A percentile compares a stretch with the other conserved stretches of the same genome.
These are phyloP conservation scores for Hydrochoerus hydrochaeris DNA, from an alignment of 2,113 vertebrate genomes.

Conservation along the genomic window DNA sequence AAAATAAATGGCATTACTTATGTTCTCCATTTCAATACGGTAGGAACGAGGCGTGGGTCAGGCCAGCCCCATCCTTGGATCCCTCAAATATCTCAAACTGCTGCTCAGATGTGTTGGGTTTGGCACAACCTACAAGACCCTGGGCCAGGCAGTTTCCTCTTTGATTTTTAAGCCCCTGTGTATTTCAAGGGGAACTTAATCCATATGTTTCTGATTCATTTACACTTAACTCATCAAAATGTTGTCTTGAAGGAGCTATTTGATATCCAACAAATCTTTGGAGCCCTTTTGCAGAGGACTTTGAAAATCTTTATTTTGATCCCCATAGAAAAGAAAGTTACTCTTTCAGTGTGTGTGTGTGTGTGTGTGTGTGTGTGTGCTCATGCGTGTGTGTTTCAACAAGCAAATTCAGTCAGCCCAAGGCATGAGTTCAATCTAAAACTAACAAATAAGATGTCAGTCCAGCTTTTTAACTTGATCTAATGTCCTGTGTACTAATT, in stretches of 20 bases:
- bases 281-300: constrained; percentile 75
- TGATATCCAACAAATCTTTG: constrained; percentile 82
- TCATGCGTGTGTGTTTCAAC: constrained; percentile 26
- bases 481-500: constrained; percentile 79
- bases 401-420: constrained; percentile 56
- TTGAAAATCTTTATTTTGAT: constrained; percentile 80
- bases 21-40: constrained; percentile 70
- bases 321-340: constrained; percentile 71
- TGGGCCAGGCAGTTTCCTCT: constrained; percentile 77
- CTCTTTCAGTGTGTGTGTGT: constrained; percentile 48
- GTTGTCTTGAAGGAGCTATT: constrained; percentile 83
- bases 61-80: constrained; percentile 63
- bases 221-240: constrained; percentile 83
- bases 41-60: constrained; percentile 72
- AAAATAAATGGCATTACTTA: constrained; percentile 67
- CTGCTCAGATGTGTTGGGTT: constrained; percentile 78
- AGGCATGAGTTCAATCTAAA: constrained; percentile 69
- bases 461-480: constrained; percentile 65
- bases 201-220: constrained; percentile 83
- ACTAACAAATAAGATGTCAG: constrained; percentile 80
- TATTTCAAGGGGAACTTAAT: constrained; percentile 83
- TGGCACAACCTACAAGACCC: constrained; percentile 75
- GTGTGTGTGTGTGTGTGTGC: constrained; percentile 7
- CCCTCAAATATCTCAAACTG: constrained; percentile 76
- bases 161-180: constrained; percentile 81